These are phyloP conservation scores for Sebastolobus altivelis DNA, from an alignment of 2,797 vertebrate genomes.

Conservation along the genomic window DNA sequence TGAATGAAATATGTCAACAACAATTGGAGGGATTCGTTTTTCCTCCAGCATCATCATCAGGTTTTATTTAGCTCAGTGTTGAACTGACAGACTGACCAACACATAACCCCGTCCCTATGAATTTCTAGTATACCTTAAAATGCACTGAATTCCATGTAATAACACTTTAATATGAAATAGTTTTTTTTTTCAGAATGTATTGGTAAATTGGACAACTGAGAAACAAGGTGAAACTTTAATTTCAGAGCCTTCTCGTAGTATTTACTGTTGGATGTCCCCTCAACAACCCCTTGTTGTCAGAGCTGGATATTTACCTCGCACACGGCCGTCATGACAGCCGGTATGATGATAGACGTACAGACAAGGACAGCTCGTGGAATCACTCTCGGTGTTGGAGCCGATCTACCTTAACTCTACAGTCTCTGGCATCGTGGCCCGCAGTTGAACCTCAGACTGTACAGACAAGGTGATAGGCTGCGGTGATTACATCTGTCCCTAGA, in stretches of 20 bases:
- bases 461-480: constrained; percentile 60
- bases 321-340: constrained; percentile 10
- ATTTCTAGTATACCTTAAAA: background rate
- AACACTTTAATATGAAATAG: background rate
- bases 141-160: background rate
- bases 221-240: background rate
- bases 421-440: constrained; percentile 48
- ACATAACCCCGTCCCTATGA: background rate
- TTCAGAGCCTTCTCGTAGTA: background rate
- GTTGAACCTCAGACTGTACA: constrained; percentile 70
- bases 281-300: constrained; percentile 6
- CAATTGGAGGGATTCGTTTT: background rate
- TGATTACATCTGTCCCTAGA: constrained; percentile 82
- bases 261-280: constrained; percentile 11
- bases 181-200: background rate
- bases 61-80: background rate
- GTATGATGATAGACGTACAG: background rate
- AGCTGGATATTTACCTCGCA: constrained; percentile 18
- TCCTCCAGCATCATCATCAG: background rate
- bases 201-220: background rate
- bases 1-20: background rate
- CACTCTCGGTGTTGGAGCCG: background rate
- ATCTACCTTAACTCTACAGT: constrained; percentile 26
- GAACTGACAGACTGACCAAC: background rate
- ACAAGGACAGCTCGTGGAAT: constrained; percentile 23